Evolutionary conservation across 2,113 vertebrate species (phyloP).

Genomic region (Stercorarius parasiticus): DNA sequence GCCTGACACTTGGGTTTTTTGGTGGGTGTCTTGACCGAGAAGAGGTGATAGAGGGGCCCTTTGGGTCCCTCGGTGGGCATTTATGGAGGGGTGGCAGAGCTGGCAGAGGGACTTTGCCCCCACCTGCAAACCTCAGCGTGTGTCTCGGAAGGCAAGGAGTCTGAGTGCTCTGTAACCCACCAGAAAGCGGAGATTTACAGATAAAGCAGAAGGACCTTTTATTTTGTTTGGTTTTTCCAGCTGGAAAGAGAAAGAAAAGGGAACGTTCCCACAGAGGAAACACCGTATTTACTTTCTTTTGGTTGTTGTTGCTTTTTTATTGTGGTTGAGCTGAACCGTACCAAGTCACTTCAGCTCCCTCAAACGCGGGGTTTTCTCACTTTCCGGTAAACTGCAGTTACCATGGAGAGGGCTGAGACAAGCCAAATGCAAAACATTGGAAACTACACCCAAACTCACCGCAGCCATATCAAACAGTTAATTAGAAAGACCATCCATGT

Average conservation of each 20-base stretch:
- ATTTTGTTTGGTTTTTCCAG: constrained; percentile 11
- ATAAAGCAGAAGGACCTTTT: background rate
- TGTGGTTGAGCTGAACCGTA: constrained; percentile 18
- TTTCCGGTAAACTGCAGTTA: constrained; percentile 72
- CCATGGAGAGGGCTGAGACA: constrained; percentile 72
- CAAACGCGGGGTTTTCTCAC: constrained; percentile 41
- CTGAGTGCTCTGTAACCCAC: background rate
- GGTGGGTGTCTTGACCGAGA: background rate
- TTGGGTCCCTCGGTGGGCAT: background rate
- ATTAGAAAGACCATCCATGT: constrained; percentile 74
- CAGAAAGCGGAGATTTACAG: background rate
- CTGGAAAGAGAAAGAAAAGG: constrained; percentile 11
- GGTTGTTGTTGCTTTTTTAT: background rate
- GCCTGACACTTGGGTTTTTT: background rate
- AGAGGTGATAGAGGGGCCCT: fast-evolving
- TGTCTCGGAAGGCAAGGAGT: background rate
- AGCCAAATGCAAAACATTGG: constrained; percentile 68
- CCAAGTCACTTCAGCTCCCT: constrained; percentile 34
- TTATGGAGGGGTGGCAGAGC: background rate
- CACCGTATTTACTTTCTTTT: background rate
- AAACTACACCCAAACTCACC: constrained; percentile 54
- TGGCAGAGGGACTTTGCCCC: background rate
- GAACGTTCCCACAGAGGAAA: background rate
- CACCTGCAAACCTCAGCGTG: background rate
- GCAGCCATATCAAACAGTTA: constrained; percentile 65